Evolutionary conservation across 2,113 vertebrate genomes (phyloP), one percentile per base, ranked within the genome.

Genomic region (Elephantulus edwardii): DNA sequence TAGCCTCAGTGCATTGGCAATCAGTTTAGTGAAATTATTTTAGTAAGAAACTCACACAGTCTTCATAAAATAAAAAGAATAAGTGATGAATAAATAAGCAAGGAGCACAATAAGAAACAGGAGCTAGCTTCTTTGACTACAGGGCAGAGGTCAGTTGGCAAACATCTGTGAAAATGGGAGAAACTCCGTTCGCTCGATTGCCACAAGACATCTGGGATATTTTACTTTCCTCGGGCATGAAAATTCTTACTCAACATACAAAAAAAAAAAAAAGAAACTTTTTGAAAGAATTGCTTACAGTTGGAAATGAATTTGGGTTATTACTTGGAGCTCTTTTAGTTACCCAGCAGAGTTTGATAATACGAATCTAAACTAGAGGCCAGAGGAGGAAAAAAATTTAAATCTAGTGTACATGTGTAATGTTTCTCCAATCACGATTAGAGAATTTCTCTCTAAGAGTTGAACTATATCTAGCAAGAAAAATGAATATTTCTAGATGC

Each of bases 301-400:
- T 66, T 72, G 30, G 22, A 91, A 71, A 64, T 33, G 2, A 42
- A 89, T 79, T 50, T 80, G 6, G 72, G 17, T 78, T 81, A 83
- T 46, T n/a, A 40, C 28, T 35, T 87, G 16, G 40, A 79, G 20
- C 48, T 71, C 7, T 88, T 92, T 83, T 77, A 60, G 38, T 81
- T 85, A 70, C 78, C 30, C 30, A 48, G 38, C 17, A 82, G 22
- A 50, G 30, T 88, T 88, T 86, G n/a, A 64, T 92, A 90, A 62
- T 30, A 71, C 84, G 22, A 90, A 86, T 3, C 76, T 48, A 84
- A 85, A 93, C 16, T 82, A 33, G 90, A 86, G 70, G 11, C 52
- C 9, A 35, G 33, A 68, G 33, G 52, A n/a, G n/a, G n/a, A n/a
- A n/a, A 77, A 78, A 52, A 33, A n/a, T n/a, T 83, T 85, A 60